Conservation (phyloP, 2,797 vertebrate species). For the Pangasius larnaudii region DNA sequence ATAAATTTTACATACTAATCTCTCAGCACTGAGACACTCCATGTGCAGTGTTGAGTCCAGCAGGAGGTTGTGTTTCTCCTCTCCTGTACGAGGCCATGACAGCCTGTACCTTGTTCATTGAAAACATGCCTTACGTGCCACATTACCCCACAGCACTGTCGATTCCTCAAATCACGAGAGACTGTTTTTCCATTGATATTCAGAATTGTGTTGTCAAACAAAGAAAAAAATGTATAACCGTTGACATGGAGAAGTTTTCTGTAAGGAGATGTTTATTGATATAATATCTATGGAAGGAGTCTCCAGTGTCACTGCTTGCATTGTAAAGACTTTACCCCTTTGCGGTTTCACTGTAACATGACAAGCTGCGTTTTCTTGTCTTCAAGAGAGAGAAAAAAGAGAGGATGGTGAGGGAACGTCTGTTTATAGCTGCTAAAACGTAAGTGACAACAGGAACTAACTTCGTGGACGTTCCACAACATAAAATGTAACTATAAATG, state of each 20-base stretch:
- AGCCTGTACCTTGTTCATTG: conserved; percentile 5
- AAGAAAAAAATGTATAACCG: neutral
- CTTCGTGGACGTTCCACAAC: neutral
- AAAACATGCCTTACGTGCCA: conserved; percentile 45
- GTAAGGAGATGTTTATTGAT: neutral
- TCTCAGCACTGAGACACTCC: conserved; percentile 46
- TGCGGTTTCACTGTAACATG: conserved; percentile 12
- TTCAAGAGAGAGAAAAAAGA: conserved; percentile 28
- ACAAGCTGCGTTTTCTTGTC: conserved; percentile 33
- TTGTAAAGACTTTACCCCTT: neutral
- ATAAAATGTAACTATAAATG: neutral
- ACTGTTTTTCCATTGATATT: neutral
- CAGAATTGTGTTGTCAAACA: neutral
- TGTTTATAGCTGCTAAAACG: conserved; percentile 31
- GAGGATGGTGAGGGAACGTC: conserved; percentile 33
- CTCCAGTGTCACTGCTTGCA: conserved; percentile 12
- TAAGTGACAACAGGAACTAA: conserved; percentile 30
- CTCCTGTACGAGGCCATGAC: conserved; percentile 40
- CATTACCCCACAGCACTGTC: too few species aligned
- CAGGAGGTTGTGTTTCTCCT: conserved; percentile 21
- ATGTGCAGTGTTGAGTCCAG: neutral
- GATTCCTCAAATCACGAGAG: neutral
- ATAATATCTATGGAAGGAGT: neutral
- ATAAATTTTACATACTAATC: conserved; percentile 41
- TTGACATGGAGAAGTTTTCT: neutral